phyloP scores from a whole-genome alignment of 2,888 invertebrate genomes.

The Ectropis crepuscularia region DNA sequence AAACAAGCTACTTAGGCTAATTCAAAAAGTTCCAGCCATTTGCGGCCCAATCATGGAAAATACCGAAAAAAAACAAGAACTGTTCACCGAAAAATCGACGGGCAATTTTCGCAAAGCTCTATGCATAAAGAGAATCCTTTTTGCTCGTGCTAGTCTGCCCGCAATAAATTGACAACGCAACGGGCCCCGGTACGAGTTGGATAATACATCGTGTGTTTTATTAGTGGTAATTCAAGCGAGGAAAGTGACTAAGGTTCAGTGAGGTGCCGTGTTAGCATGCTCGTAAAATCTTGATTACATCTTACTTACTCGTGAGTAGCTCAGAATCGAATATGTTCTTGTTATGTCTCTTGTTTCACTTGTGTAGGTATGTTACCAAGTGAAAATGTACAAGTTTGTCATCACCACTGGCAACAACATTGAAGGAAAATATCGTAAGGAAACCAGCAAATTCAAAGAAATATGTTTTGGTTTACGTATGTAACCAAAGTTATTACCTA shows the following conservation, averaged over 20 bases:
- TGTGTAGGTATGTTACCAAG: too few relatives aligned
- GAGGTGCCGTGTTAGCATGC: not conserved
- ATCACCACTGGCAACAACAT: too few relatives aligned
- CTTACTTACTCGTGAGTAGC: not conserved
- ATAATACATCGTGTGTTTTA: slow-evolving; percentile 31
- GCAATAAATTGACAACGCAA: slow-evolving; percentile 35
- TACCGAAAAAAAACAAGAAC: slow-evolving; percentile 25
- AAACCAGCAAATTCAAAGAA: too few relatives aligned
- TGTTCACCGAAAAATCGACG: slow-evolving; percentile 31
- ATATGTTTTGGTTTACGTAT: too few relatives aligned
- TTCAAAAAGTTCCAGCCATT: slow-evolving; percentile 13
- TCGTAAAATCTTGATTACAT: slow-evolving; percentile 5
- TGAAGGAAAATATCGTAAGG: too few relatives aligned
- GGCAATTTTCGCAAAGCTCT: slow-evolving; percentile 32
- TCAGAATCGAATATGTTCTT: not conserved
- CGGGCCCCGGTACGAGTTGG: slow-evolving; percentile 17
- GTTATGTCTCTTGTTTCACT: not conserved
- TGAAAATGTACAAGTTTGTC: too few relatives aligned
- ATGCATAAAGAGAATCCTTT: slow-evolving; percentile 33
- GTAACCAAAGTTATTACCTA: too few relatives aligned
- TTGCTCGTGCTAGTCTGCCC: slow-evolving; percentile 26
- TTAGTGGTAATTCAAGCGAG: slow-evolving; percentile 24
- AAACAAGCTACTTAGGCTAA: not conserved
- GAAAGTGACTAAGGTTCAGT: slow-evolving; percentile 11
- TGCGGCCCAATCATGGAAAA: slow-evolving; percentile 20